phyloP scores from a whole-genome alignment of 2,888 invertebrate species.

The Nemurella pictetii region DNA sequence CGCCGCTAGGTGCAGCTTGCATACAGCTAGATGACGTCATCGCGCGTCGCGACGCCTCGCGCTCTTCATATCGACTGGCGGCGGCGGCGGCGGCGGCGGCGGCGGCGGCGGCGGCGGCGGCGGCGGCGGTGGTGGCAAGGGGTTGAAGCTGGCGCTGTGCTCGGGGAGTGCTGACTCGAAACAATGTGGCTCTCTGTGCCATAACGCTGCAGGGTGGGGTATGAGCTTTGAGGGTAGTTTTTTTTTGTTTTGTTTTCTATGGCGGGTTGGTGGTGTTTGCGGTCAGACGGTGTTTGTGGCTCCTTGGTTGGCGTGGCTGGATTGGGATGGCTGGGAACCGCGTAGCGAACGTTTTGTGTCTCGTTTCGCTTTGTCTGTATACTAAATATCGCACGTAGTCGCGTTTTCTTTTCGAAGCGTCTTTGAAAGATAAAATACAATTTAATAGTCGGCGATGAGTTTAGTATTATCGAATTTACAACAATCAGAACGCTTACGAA shows the following conservation, averaged over 20 bases:
- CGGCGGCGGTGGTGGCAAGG: background rate
- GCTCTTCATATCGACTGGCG: background rate
- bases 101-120: slow-evolving; percentile 23
- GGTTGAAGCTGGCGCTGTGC: slow-evolving; percentile 27
- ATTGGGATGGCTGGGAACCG: too few species aligned
- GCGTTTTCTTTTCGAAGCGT: too few species aligned
- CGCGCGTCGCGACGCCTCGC: background rate
- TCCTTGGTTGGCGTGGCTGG: background rate
- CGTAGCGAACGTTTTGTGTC: too few species aligned
- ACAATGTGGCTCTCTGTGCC: background rate
- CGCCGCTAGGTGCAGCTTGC: background rate
- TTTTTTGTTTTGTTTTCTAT: too few species aligned
- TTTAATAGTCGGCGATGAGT: too few species aligned
- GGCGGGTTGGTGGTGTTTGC: background rate
- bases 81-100: background rate
- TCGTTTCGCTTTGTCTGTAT: too few species aligned
- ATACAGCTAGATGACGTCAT: background rate
- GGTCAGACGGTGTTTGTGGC: background rate
- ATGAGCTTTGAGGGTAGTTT: too few species aligned
- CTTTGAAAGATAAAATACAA: too few species aligned
- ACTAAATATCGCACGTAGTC: too few species aligned
- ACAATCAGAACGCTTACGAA: too few species aligned
- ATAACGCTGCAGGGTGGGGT: too few species aligned
- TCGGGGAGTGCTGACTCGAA: background rate
- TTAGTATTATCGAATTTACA: too few species aligned